These are phyloP conservation scores for Mesocentrotus franciscanus DNA, from an alignment of 53 echinoderm and acorn worm species.

Conservation along the genomic window DNA sequence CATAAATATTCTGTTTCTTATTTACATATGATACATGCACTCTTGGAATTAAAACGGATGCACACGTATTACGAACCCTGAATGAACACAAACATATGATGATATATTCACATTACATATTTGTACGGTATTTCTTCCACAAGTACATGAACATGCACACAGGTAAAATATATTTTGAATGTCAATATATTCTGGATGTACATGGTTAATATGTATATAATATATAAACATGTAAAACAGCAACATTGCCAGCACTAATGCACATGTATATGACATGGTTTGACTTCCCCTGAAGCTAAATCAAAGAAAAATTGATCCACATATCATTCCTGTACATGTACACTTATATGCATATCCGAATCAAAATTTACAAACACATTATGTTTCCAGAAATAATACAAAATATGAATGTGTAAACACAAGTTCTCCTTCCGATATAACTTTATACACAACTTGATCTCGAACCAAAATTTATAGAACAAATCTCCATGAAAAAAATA, in stretches of 20 bases:
- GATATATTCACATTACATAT: neutral
- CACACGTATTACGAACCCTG: neutral
- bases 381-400: neutral
- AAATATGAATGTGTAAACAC: neutral
- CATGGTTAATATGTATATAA: neutral
- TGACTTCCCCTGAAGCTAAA: neutral
- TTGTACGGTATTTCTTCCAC: neutral
- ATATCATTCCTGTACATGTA: neutral
- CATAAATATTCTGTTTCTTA: constrained; percentile 50
- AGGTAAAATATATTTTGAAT: neutral
- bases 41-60: constrained; percentile 19
- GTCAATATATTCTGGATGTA: neutral
- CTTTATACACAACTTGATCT: neutral
- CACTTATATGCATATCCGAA: neutral
- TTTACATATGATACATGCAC: constrained; percentile 49
- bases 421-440: neutral
- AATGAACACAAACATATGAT: neutral
- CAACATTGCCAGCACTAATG: neutral
- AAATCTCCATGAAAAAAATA: neutral
- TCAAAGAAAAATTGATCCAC: neutral
- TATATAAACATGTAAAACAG: neutral
- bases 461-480: constrained; percentile 8
- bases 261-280: neutral
- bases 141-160: neutral
- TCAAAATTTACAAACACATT: constrained; percentile 12